A percentile compares a stretch with the other conserved stretches of the same genome.
Conservation (phyloP, 2,797 vertebrate species). For the Acipenser transmontanus region DNA sequence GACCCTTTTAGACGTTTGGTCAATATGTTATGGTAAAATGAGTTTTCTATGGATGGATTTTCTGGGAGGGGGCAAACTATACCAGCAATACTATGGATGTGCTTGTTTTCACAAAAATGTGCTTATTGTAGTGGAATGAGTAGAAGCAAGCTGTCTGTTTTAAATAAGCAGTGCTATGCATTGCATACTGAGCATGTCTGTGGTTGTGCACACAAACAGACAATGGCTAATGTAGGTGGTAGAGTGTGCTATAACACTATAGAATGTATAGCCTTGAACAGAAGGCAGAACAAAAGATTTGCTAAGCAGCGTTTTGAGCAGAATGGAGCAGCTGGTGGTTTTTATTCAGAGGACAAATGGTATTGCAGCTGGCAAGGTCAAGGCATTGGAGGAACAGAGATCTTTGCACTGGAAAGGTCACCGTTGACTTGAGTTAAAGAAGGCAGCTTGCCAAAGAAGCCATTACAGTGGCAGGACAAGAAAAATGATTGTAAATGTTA, state of each 20-base stretch:
- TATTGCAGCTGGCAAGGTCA: constrained; percentile 37
- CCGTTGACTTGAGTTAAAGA: constrained; percentile 23
- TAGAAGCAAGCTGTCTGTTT: not conserved
- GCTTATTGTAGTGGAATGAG: not conserved
- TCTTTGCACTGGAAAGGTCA: constrained; percentile 30
- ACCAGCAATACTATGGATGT: too few relatives aligned
- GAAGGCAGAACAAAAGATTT: constrained; percentile 22
- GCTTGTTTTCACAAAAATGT: not conserved
- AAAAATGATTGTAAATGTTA: too few relatives aligned
- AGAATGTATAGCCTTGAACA: constrained; percentile 11
- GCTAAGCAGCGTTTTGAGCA: constrained; percentile 23
- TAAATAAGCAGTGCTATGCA: not conserved
- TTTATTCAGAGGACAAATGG: constrained; percentile 43
- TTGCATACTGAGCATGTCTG: not conserved
- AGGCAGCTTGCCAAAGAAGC: not conserved
- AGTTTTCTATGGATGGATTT: too few relatives aligned
- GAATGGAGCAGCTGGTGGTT: constrained; percentile 39
- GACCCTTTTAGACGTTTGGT: too few relatives aligned
- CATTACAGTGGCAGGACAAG: too few relatives aligned
- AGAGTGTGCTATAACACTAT: constrained; percentile 5
- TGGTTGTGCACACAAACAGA: not conserved
- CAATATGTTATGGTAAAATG: too few relatives aligned
- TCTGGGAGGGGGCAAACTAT: too few relatives aligned
- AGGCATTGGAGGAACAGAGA: constrained; percentile 43
- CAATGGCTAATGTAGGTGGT: not conserved